Evolutionary conservation across 2,113 vertebrate genomes (phyloP), one percentile per base, ranked within the genome.

Genomic region (Gallinago jamesoni): DNA sequence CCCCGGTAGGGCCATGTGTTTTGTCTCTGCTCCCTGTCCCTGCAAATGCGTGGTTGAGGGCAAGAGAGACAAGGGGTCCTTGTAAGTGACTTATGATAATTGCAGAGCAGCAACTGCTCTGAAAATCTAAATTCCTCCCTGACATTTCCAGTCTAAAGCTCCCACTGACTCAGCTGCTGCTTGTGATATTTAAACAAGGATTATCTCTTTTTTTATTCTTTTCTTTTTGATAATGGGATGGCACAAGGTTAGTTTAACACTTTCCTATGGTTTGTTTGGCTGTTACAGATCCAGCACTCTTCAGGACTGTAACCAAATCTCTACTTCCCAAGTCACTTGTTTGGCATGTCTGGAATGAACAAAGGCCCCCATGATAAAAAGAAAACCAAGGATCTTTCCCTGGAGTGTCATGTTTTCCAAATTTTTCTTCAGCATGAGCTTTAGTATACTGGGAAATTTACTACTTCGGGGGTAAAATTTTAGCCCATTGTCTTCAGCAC

Each of bases 61-160:
- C 91, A 74, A 31, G 23, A 74, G 74, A 92, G 70, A 87, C 68
- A 83, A 80, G 89, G 85, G 94, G 62, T 82, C 55, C 10, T 45
- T 74, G 55, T 89, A 94, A 97, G 92, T 95, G 97, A 95, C 95
- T 96, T 89, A 93, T 91, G 97, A 95, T 98, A 97, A 98, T 98
- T 97, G 93, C 53, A 62, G 95, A 93, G 93, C 92, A 94, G 89
- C 79, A 84, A 95, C 92, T 96, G 97, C 92, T 92, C 53, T 81
- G 93, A 96, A 94, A 96, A 96, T 97, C 97, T 97, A 97, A 97
- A 95, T 98, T 98, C 96, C 95, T 97, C 70, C 69, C 97, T 98
- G 98, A 99, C 98, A 98, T 98, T 98, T 98, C 93, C 96, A 91
- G 94, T 87, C 97, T 92, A 96, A 91, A 73, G 89, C 82, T 91